Evolutionary conservation across 1,140 invertebrate species (phyloP).

Genomic region (Mylabris phalerata): DNA sequence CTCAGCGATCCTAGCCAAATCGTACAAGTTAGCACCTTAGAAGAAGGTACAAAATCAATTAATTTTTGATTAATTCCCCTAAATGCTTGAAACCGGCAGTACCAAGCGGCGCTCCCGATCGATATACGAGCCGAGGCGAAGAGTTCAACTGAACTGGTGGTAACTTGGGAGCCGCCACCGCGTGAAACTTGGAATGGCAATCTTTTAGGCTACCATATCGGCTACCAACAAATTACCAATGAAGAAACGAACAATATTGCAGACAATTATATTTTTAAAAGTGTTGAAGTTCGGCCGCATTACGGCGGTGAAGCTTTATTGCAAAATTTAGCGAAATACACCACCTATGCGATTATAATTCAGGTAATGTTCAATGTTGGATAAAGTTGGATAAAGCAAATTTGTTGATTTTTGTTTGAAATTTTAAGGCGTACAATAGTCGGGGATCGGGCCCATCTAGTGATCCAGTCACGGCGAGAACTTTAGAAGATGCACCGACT

Average conservation of each 20-base stretch:
- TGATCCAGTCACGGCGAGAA: slow-evolving; percentile 70
- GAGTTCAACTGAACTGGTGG: slow-evolving; percentile 80
- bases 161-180: slow-evolving; percentile 84
- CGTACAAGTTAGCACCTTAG: slow-evolving; percentile 70
- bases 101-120: slow-evolving; percentile 78
- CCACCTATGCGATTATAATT: slow-evolving; percentile 82
- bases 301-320: slow-evolving; percentile 60
- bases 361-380: slow-evolving; percentile 45
- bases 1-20: slow-evolving; percentile 80
- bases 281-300: slow-evolving; percentile 59
- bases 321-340: slow-evolving; percentile 72
- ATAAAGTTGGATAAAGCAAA: background rate
- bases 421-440: slow-evolving; percentile 70
- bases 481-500: slow-evolving; percentile 68
- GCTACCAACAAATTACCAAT: slow-evolving; percentile 64
- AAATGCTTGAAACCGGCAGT: slow-evolving; percentile 46
- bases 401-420: background rate
- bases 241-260: slow-evolving; percentile 41
- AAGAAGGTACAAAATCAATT: slow-evolving; percentile 53
- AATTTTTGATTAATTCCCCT: background rate
- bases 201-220: slow-evolving; percentile 87
- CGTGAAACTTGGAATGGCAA: slow-evolving; percentile 85
- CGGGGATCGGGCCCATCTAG: slow-evolving; percentile 83
- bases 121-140: slow-evolving; percentile 80
- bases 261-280: slow-evolving; percentile 61